These are phyloP conservation scores for Amphipoea lucens DNA, from an alignment of 2,888 invertebrate genomes.

Conservation along the genomic window DNA sequence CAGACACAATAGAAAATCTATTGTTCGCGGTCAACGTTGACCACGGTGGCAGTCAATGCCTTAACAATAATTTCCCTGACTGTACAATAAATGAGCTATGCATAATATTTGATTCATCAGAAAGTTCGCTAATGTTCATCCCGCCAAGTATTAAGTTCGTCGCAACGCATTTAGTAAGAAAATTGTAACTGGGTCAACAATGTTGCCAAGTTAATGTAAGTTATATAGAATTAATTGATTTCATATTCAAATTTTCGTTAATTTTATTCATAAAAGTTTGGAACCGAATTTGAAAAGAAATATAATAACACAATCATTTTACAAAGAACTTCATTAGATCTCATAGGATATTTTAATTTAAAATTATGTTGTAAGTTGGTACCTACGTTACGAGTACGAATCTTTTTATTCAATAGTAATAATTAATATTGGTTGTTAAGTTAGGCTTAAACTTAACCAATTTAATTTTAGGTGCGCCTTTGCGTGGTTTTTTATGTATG, in stretches of 20 bases:
- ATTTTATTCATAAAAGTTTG: constrained; percentile 30
- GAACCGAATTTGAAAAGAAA: constrained; percentile 22
- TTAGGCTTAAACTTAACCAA: neutral
- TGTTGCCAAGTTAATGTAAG: constrained; percentile 38
- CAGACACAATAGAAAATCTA: no score
- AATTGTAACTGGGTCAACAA: constrained; percentile 53
- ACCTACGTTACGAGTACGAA: no score
- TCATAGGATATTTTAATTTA: neutral
- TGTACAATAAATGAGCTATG: neutral
- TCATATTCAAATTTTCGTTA: constrained; percentile 33
- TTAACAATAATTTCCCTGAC: neutral
- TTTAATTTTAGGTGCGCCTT: neutral
- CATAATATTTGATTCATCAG: constrained; percentile 28
- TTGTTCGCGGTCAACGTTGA: no score
- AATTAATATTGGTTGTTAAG: neutral
- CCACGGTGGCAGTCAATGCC: no score
- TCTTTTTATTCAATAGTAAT: no score
- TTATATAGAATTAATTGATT: constrained; percentile 53
- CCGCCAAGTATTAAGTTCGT: constrained; percentile 23
- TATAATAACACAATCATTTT: constrained; percentile 1
- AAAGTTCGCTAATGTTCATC: constrained; percentile 45
- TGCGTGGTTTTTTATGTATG: no score
- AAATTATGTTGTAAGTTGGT: neutral
- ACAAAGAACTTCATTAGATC: neutral
- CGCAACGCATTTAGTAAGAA: constrained; percentile 49